Evolutionary conservation across 2,113 vertebrate species (phyloP).

Genomic region (Ictalurus punctatus): DNA sequence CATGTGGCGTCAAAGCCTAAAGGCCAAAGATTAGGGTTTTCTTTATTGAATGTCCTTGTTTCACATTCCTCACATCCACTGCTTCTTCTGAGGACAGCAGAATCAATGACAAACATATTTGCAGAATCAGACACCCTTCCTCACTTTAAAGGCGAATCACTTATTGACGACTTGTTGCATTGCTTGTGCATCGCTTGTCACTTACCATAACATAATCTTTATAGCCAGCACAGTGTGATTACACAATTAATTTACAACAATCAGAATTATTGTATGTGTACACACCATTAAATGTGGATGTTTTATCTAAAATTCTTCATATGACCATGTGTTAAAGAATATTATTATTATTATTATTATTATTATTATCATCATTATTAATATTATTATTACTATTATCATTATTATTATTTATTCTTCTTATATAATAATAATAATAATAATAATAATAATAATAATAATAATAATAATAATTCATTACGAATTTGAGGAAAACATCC

Average conservation of each 20-base stretch:
- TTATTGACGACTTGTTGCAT: not conserved
- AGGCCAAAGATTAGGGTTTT: not conserved
- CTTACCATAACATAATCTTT: not conserved
- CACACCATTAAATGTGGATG: not conserved
- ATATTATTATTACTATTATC: too few species aligned
- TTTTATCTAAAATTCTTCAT: not conserved
- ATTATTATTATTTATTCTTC: too few species aligned
- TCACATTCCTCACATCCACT: not conserved
- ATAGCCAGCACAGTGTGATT: not conserved
- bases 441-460: too few species aligned
- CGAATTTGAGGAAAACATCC: not conserved
- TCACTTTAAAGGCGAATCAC: not conserved
- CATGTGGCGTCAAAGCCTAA: not conserved
- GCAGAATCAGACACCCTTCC: not conserved
- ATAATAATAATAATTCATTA: not conserved
- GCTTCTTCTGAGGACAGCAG: not conserved
- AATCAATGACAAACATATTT: not conserved
- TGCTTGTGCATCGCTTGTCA: not conserved
- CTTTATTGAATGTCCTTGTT: not conserved
- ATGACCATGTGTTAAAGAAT: not conserved
- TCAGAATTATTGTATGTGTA: not conserved
- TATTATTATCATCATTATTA: too few species aligned
- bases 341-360: too few species aligned
- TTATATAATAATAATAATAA: too few species aligned
- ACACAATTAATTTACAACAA: not conserved